phyloP scores from a whole-genome alignment of 2,888 invertebrate genomes.

The Branchinecta sandiegonensis region DNA sequence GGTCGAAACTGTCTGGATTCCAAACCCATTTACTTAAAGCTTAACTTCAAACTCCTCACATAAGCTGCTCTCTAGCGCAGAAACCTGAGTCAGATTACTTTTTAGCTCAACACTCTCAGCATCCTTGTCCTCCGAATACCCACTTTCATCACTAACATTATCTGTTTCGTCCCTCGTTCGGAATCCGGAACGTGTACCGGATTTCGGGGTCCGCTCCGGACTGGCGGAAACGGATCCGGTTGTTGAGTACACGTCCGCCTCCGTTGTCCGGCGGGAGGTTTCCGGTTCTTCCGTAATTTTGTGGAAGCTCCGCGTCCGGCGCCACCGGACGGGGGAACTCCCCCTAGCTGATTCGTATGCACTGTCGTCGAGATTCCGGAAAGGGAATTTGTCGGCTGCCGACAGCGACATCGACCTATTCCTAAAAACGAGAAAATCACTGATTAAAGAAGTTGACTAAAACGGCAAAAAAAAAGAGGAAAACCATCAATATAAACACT shows the following conservation, averaged over 20 bases:
- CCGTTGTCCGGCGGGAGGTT: neutral
- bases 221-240: constrained; percentile 10
- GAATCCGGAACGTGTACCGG: neutral
- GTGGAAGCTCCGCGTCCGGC: constrained; percentile 5
- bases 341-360: neutral
- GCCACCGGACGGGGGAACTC: neutral
- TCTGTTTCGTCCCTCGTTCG: constrained; percentile 41
- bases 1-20: too few species aligned
- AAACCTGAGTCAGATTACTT: neutral
- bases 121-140: constrained; percentile 54
- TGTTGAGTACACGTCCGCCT: neutral
- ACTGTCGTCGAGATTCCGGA: neutral
- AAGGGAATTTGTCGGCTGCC: constrained; percentile 4
- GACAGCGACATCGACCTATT: constrained; percentile 1
- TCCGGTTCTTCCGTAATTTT: constrained; percentile 10
- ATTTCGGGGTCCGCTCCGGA: constrained; percentile 12
- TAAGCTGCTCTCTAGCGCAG: neutral
- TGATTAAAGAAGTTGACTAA: neutral
- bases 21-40: neutral
- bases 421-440: neutral
- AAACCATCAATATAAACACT: neutral
- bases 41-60: constrained; percentile 13
- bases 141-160: constrained; percentile 74
- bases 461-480: neutral
- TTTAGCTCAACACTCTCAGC: constrained; percentile 13